Percentiles rank a stretch among this genome's conserved stretches.
Conservation (phyloP, 2,888 invertebrate genomes). For the Drepanosiphum platanoidis region DNA sequence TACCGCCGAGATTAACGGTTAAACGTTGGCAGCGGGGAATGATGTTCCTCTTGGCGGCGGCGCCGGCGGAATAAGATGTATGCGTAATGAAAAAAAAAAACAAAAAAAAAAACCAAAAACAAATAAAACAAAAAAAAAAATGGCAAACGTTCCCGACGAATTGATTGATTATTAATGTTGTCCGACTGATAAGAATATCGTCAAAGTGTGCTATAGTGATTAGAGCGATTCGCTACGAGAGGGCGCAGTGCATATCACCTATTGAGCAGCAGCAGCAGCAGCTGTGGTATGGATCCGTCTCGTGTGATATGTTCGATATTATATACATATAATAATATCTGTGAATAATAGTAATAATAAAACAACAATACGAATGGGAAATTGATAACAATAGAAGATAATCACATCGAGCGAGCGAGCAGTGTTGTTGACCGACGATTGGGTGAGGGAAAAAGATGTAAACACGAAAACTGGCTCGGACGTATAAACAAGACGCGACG, state of each 20-base stretch:
- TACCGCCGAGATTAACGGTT: too few species aligned
- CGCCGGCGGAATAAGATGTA: too few species aligned
- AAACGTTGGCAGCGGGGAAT: too few species aligned
- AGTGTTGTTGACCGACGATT: too few species aligned
- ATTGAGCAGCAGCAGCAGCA: too few species aligned
- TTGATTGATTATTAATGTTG: neutral
- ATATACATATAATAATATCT: too few species aligned
- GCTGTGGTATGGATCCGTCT: too few species aligned
- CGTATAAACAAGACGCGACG: too few species aligned
- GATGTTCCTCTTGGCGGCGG: too few species aligned
- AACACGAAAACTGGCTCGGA: neutral
- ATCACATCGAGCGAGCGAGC: neutral
- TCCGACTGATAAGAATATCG: neutral
- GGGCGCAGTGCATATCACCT: neutral
- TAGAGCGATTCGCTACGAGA: neutral
- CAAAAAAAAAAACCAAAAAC: too few species aligned
- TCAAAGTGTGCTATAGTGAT: neutral
- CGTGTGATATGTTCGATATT: too few species aligned
- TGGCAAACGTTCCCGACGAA: neutral
- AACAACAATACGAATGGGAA: neutral
- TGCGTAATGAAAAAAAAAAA: too few species aligned
- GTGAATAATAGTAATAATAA: neutral
- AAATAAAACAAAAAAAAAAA: neutral
- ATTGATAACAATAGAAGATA: neutral
- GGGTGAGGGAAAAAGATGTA: neutral